Evolutionary conservation across 2,888 invertebrate genomes (phyloP).

Genomic region (Euplagia quadripunctaria): DNA sequence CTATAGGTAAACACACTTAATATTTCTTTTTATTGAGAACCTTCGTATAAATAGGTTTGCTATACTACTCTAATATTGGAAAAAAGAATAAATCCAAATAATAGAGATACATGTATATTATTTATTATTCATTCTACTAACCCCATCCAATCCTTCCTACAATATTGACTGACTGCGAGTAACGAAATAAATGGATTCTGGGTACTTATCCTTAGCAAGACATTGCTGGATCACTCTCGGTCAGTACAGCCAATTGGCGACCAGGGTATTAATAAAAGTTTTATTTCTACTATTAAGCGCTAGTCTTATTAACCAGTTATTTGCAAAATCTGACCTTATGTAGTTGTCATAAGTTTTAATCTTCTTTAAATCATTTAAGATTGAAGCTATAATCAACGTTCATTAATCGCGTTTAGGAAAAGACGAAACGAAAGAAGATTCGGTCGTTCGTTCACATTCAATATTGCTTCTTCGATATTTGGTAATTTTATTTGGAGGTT

Average conservation of each 20-base stretch:
- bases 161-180: slow-evolving; percentile 20
- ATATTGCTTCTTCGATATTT: slow-evolving; percentile 3
- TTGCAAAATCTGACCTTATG: slow-evolving; percentile 11
- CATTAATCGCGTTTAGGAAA: slow-evolving; percentile 44
- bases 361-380: slow-evolving; percentile 25
- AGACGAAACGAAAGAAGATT: too few species aligned
- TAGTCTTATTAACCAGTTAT: slow-evolving; percentile 15
- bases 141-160: neutral
- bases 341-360: neutral
- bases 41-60: too few species aligned
- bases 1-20: too few species aligned
- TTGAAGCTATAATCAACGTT: slow-evolving; percentile 39
- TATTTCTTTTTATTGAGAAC: too few species aligned
- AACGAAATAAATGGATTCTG: slow-evolving; percentile 19
- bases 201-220: slow-evolving; percentile 12
- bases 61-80: too few species aligned
- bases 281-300: slow-evolving; percentile 36
- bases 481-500: neutral
- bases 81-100: too few species aligned
- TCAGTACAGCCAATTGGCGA: slow-evolving; percentile 14
- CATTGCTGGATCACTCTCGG: slow-evolving; percentile 11
- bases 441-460: slow-evolving; percentile 30
- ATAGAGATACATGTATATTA: too few species aligned
- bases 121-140: neutral
- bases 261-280: slow-evolving; percentile 38